Evolutionary conservation across 2,797 vertebrate genomes (phyloP).

Genomic region (Lacerta agilis): DNA sequence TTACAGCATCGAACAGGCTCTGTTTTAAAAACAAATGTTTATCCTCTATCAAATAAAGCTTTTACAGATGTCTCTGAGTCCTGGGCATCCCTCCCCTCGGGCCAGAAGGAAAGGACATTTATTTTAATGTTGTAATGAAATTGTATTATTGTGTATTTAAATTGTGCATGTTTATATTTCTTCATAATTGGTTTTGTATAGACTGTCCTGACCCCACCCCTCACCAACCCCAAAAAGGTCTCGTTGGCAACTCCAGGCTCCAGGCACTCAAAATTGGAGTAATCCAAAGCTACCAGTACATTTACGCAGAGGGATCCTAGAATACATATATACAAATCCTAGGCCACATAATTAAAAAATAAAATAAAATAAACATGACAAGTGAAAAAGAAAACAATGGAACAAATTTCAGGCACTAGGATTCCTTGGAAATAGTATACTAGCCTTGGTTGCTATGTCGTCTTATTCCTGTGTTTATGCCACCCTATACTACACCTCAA

Average conservation of each 20-base stretch:
- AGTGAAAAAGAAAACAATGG: background rate
- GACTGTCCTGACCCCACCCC: background rate
- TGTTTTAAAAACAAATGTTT: too few species aligned
- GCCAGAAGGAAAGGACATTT: too few species aligned
- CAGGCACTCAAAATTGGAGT: background rate
- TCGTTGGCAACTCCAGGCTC: background rate
- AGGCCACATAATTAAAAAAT: background rate
- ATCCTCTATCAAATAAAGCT: too few species aligned
- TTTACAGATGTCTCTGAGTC: too few species aligned
- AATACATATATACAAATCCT: conserved; percentile 27
- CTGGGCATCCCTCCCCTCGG: too few species aligned
- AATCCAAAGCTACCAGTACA: background rate
- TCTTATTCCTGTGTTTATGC: background rate
- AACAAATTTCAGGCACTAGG: conserved; percentile 15
- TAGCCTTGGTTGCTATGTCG: background rate
- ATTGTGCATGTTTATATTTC: too few species aligned
- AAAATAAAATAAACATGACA: background rate
- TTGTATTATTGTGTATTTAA: too few species aligned
- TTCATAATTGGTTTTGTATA: too few species aligned
- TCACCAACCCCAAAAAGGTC: background rate
- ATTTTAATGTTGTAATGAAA: too few species aligned
- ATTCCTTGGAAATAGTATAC: background rate
- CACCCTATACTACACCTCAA: background rate
- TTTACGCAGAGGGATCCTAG: background rate
- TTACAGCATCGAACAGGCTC: too few species aligned